A percentile compares a stretch with the other conserved stretches of the same genome.
Evolutionary conservation across 1,140 invertebrate genomes (phyloP).

Genomic region (Phthorimaea operculella): DNA sequence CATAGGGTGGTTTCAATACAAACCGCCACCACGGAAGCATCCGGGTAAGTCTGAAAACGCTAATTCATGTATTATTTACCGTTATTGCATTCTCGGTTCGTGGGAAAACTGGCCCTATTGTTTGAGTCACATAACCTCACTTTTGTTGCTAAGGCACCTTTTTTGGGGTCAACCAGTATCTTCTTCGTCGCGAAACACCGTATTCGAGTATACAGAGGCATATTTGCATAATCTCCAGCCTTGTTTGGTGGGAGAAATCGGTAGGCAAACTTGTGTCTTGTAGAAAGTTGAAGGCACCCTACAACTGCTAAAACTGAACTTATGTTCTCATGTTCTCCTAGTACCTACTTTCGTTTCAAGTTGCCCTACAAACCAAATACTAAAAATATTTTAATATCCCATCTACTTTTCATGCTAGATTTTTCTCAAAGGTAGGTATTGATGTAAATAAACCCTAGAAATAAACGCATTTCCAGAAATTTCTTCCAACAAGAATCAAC

Average conservation of each 20-base stretch:
- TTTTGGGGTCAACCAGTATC: constrained; percentile 60
- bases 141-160: constrained; percentile 17
- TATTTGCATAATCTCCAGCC: constrained; percentile 32
- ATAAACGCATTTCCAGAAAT: too few species aligned
- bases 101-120: constrained; percentile 21
- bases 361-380: too few species aligned
- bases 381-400: too few species aligned
- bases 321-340: too few species aligned
- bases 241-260: constrained; percentile 10
- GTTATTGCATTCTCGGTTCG: constrained; percentile 16
- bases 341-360: too few species aligned
- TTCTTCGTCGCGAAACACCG: constrained; percentile 31
- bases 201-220: constrained; percentile 14
- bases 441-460: too few species aligned
- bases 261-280: not conserved
- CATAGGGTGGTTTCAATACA: constrained; percentile 39
- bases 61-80: constrained; percentile 14
- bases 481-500: too few species aligned
- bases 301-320: too few species aligned
- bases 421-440: too few species aligned
- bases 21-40: constrained; percentile 51
- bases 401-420: too few species aligned
- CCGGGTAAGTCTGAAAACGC: constrained; percentile 45
- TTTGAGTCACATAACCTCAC: constrained; percentile 32
- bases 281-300: not conserved